phyloP scores from a whole-genome alignment of 2,797 vertebrate species.

The Peromyscus eremicus region DNA sequence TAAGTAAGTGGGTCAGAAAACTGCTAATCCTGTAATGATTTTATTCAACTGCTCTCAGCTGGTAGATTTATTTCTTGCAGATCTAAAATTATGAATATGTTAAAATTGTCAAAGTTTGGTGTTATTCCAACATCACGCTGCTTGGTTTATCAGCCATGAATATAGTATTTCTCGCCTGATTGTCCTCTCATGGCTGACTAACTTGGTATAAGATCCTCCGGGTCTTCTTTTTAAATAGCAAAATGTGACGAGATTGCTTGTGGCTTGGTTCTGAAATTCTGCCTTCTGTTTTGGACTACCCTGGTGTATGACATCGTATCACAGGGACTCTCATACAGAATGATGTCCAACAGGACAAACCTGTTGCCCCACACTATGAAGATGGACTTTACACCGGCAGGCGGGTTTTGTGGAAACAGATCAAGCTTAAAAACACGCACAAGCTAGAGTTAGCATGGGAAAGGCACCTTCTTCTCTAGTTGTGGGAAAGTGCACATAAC shows the following conservation, averaged over 20 bases:
- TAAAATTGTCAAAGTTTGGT: conserved; percentile 31
- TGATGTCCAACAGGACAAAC: conserved; percentile 16
- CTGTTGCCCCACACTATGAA: background rate
- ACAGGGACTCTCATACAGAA: background rate
- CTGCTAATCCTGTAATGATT: conserved; percentile 76
- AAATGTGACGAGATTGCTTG: background rate
- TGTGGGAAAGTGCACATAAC: conserved; percentile 17
- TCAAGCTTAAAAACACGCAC: conserved; percentile 37
- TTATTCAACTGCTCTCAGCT: conserved; percentile 63
- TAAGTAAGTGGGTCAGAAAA: conserved; percentile 82
- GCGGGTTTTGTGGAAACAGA: conserved; percentile 39
- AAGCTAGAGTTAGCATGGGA: background rate
- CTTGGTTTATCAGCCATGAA: conserved; percentile 61
- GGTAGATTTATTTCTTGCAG: conserved; percentile 39
- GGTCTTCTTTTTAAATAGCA: conserved; percentile 51
- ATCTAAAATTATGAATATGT: conserved; percentile 64
- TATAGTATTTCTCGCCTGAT: conserved; percentile 32
- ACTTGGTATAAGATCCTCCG: background rate
- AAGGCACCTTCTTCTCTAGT: background rate
- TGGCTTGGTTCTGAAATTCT: conserved; percentile 54
- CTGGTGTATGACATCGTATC: background rate
- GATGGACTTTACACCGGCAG: background rate
- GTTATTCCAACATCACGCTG: conserved; percentile 5
- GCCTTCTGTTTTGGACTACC: background rate
- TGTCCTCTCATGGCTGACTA: background rate